Evolutionary conservation across 92 coral and sea anemone genomes (phyloP), one percentile per base, ranked within the genome.

Genomic region (Heteractis magnifica): DNA sequence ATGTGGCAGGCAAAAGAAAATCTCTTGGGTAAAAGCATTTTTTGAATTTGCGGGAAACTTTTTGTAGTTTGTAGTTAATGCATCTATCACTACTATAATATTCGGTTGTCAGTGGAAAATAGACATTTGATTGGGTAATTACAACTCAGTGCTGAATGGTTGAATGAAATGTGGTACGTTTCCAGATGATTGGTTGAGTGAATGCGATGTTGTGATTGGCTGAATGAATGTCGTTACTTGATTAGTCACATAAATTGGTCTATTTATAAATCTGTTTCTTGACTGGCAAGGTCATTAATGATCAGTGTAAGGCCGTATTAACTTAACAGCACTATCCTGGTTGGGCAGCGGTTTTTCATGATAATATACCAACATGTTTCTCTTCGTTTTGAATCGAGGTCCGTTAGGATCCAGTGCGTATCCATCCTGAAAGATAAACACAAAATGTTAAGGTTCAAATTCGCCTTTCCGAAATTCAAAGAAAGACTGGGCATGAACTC

Each of bases 321-420:
- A 55, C 65, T 16, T 52, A 19, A 65, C 72, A 11, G 71, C 56
- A 15, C 76, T 53, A n/a, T 72, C 91, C 64, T 86, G 86, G 9
- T 76, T 92, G 49, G 95, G 95, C 51, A 92, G 83, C 52, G 80
- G 68, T 49, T 62, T 85, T 4, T 72, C 59, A 68, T 81, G 65
- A 56, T 84, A 87, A 80, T 90, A 76, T 26, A 34, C 60, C 26
- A 92, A 20, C 71, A 92, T 82, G 56, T 65, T 77, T 50, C 85
- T 76, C 4, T 87, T 51, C n/a, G 76, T 60, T 9, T 55, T 55
- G 70, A 84, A 92, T 26, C 86, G 60, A 6, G 86, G 87, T 52
- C 88, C 90, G 0, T 85, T 59, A 3, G 93, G 95, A 52, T 90
- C 91, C 76, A 92, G 86, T 9, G 93, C 87, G 34, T 73, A 92